Base-by-base conservation (phyloP, 2,888 invertebrate species). In the Rugalucina vietnamica region DNA sequence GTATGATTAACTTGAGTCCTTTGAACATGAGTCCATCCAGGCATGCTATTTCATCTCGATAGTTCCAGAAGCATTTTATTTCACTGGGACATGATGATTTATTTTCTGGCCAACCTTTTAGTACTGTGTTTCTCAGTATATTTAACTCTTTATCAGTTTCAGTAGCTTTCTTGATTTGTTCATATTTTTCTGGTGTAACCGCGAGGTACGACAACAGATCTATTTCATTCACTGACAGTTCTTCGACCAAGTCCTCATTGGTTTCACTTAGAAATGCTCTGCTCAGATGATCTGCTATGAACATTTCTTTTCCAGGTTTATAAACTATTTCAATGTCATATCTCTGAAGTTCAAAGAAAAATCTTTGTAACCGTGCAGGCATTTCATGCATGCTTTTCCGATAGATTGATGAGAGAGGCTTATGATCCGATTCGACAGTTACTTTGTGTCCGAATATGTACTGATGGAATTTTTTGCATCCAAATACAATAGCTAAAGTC, bases 11-110 rank as follows among this genome's bases (percentile, higher is more conserved):
- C 18, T 79, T 21, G 37, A 73, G 77, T 18, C 80, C 74, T 77
- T 76, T 79, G 65, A 76, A 81, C 32, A 84, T 21, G 8, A 81
- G 50, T 34, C 84, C 77, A 39, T 83, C 78, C 32, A 81, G 76
- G 14, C 43, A 39, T 12, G 81, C 69, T 24, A 86, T 79, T 79
- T 86, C 86, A 69, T 86, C 81, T 32, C 78, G 43, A 49, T 74
- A 87, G 49, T 85, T 77, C 85, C 85, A 81, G 77, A 76, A 85
- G 37, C 29, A 24, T 32, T 73, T 72, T 21, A 60, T 57, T 60
- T 24, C 49, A 37, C 73, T 32, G 2, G 73, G 57, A 29, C 54
- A 36, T 32, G 5, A 14, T 54, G 12, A 43, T 27, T 60, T 21
- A 5, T 24, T 43, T 43, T 73, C 50, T 50, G 79, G 73, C 79